phyloP scores from a whole-genome alignment of 2,888 invertebrate genomes.

The Rhogogaster chlorosoma region DNA sequence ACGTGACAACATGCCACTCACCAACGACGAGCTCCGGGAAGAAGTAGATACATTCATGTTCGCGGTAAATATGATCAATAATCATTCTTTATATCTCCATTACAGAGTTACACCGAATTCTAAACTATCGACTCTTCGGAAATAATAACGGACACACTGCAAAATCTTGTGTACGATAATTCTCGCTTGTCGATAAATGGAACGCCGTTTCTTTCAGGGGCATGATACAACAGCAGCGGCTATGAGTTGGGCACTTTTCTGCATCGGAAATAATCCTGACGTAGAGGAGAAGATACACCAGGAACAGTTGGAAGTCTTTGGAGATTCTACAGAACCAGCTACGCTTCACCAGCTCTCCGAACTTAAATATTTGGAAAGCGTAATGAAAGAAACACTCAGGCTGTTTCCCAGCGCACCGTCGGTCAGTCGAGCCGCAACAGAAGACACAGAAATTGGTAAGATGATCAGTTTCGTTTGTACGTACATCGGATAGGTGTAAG shows the following conservation, averaged over 20 bases:
- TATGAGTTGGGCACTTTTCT: conserved; percentile 79
- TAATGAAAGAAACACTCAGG: conserved; percentile 81
- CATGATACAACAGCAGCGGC: conserved; percentile 80
- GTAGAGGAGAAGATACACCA: conserved; percentile 78
- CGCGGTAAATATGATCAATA: conserved; percentile 78
- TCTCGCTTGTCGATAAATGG: neutral
- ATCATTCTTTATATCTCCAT: neutral
- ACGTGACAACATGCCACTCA: conserved; percentile 81
- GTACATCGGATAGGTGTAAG: neutral
- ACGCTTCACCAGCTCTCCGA: conserved; percentile 72
- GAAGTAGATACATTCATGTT: conserved; percentile 89
- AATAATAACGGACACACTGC: conserved; percentile 63
- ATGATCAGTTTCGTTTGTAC: neutral
- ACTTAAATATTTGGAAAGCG: conserved; percentile 80
- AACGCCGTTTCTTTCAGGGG: conserved; percentile 70
- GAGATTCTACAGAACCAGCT: conserved; percentile 64
- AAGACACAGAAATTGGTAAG: conserved; percentile 77
- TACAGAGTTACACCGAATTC: neutral
- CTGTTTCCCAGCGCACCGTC: conserved; percentile 80
- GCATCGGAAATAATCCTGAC: conserved; percentile 78
- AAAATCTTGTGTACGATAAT: neutral
- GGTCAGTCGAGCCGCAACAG: conserved; percentile 77
- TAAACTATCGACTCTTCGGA: conserved; percentile 49
- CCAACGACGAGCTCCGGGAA: conserved; percentile 82
- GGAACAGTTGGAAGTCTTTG: conserved; percentile 77